Base-by-base conservation (phyloP, 2,797 vertebrate species). In the Brachymystax lenok region DNA sequence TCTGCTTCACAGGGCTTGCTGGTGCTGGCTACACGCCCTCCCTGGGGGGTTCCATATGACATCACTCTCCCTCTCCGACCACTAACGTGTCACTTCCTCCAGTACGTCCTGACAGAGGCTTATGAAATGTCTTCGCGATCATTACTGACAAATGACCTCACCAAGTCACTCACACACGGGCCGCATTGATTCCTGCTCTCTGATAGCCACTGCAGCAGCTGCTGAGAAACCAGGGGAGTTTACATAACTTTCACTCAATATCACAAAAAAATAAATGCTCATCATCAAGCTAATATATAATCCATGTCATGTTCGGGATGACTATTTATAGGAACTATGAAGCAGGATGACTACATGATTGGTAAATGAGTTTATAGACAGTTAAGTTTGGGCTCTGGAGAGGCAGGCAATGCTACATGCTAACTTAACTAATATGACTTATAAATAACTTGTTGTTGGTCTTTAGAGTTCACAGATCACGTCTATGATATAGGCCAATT, bases 311-410 rank as follows among this genome's bases (percentile, higher is more conserved):
- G 51, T 13, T 68, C 69, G 74, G 46, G 19, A 12, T 33, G 33
- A 75, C 73, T 88, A 86, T 87, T 90, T 79, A 83, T 80, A 71
- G 77, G 40, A 30, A 40, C 8, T 54, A 51, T 21, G 30, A 64
- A 19, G 74, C 40, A 74, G 71, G 70, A 61, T 61, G 69, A 84
- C 74, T 77, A 74, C 67, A 81, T 78, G 72, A 66, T 13, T 27
- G 61, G n/a, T 19, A 35, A 35, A 54, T 80, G 8, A 24, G 40
- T 82, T 46, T 46, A 46, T 46, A 46, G 40, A 46, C 10, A 46
- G 40, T 46, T 13, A 46, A 12, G 40, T 46, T 83, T 76, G 74
- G 82, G 73, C 10, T 33, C 24, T 24, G 13, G 28, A 81, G 74
- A 72, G 50, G 77, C 40, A 67, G 30, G 0, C 12, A 66, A 28